Evolutionary conservation across 2,113 vertebrate species (phyloP).

Genomic region (Murina feae): DNA sequence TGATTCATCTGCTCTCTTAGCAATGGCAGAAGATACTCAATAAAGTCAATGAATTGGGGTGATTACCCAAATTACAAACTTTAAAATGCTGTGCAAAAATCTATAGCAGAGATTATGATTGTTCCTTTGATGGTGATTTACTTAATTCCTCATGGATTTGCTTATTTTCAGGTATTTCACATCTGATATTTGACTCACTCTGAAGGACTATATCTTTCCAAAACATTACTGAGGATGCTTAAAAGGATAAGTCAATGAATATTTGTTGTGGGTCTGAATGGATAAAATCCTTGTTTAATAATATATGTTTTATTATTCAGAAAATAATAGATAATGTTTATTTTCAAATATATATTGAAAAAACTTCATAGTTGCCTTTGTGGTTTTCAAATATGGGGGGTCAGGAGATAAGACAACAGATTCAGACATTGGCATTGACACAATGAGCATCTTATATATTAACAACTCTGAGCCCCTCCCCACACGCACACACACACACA

Average conservation of each 20-base stretch:
- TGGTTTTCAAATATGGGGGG: not conserved
- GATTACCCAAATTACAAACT: conserved; percentile 13
- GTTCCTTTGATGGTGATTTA: conserved; percentile 39
- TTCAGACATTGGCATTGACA: not conserved
- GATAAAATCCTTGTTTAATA: not conserved
- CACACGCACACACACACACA: no score
- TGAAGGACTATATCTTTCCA: not conserved
- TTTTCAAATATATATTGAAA: not conserved
- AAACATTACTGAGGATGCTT: not conserved
- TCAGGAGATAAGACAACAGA: not conserved
- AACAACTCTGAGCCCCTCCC: no score
- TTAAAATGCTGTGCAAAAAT: conserved; percentile 11
- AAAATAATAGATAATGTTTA: not conserved
- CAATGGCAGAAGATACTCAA: conserved; percentile 5
- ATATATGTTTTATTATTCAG: not conserved
- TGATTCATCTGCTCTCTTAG: conserved; percentile 50
- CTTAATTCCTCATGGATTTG: conserved; percentile 20
- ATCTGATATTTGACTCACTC: not conserved
- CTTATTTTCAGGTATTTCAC: not conserved
- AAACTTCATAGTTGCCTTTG: not conserved
- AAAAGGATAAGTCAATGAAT: not conserved
- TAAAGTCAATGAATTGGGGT: conserved; percentile 11
- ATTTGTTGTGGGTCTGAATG: not conserved
- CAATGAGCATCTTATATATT: not conserved
- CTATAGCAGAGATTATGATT: not conserved